Evolutionary conservation across 2,113 vertebrate species (phyloP).

Genomic region (Silurus asotus): DNA sequence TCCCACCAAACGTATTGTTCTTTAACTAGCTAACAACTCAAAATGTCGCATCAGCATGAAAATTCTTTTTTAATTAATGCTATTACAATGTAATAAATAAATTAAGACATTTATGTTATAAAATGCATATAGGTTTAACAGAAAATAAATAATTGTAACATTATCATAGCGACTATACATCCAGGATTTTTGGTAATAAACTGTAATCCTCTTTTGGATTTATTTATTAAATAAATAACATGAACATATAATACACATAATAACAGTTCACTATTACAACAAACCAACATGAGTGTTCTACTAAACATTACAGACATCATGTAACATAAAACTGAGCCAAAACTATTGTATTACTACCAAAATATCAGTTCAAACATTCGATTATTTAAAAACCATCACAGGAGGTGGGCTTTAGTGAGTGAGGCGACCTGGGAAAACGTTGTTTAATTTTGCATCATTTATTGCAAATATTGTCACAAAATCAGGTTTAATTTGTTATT

Average conservation of each 20-base stretch:
- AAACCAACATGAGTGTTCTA: neutral
- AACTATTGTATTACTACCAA: neutral
- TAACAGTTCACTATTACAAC: neutral
- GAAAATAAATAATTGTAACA: neutral
- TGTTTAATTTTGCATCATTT: neutral
- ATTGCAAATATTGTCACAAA: neutral
- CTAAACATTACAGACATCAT: neutral
- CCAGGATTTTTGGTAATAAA: neutral
- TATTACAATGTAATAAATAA: neutral
- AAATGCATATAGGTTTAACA: neutral
- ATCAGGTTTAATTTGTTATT: neutral
- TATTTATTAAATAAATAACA: conserved; percentile 47
- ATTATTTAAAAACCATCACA: neutral
- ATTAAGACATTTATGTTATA: neutral
- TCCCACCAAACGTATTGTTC: neutral
- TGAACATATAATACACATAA: neutral
- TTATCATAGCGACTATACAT: too few relatives aligned
- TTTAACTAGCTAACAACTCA: neutral
- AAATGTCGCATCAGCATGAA: neutral
- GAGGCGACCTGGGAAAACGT: neutral
- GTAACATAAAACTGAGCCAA: neutral
- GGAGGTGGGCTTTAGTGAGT: too few relatives aligned
- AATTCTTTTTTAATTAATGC: neutral
- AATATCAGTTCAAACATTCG: neutral
- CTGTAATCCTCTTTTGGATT: neutral